phyloP scores from a whole-genome alignment of 2,113 vertebrate species.

The Tetrao urogallus region DNA sequence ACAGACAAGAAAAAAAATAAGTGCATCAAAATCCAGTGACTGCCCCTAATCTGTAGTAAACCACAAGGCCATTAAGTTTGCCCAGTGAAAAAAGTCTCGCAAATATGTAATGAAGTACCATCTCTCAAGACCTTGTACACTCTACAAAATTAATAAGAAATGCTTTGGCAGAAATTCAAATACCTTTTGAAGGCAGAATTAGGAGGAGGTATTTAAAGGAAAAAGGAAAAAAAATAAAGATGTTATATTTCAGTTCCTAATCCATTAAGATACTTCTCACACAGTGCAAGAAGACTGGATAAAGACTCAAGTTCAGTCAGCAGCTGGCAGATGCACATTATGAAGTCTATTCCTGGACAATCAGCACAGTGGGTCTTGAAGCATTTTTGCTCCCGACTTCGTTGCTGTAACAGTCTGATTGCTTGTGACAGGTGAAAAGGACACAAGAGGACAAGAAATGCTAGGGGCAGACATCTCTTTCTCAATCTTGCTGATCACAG shows the following conservation, averaged over 20 bases:
- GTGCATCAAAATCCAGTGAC: not conserved
- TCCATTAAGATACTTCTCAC: not conserved
- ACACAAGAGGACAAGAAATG: constrained; percentile 24
- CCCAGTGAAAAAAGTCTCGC: not conserved
- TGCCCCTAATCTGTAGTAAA: not conserved
- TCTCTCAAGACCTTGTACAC: not conserved
- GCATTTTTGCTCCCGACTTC: not conserved
- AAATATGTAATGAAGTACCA: not conserved
- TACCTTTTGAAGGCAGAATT: not conserved
- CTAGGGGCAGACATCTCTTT: not conserved
- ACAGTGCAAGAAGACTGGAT: not conserved
- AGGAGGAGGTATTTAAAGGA: not conserved
- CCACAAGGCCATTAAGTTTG: not conserved
- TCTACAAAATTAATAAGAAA: not conserved
- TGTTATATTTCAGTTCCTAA: not conserved
- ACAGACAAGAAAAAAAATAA: not conserved
- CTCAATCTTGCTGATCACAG: constrained; percentile 36
- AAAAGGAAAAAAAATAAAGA: not conserved
- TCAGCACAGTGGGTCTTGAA: not conserved
- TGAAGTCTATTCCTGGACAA: not conserved
- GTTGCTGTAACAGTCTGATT: not conserved
- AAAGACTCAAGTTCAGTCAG: not conserved
- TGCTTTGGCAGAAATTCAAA: not conserved
- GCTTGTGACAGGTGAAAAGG: constrained; percentile 58
- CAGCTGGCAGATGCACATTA: not conserved